Conservation (phyloP, 2,797 vertebrate species). For the Chaetophractus vellerosus region DNA sequence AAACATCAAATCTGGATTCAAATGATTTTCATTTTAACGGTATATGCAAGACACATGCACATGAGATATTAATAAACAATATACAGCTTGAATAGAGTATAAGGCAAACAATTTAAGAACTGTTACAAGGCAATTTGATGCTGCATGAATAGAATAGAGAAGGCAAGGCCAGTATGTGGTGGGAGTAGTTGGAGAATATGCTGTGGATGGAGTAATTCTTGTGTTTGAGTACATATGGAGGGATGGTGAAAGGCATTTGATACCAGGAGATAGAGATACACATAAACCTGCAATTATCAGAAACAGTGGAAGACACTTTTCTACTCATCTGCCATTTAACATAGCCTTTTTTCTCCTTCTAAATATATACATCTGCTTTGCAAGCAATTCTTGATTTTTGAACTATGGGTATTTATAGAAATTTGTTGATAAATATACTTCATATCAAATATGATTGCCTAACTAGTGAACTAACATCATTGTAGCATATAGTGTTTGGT, state of each 20-base stretch:
- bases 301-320: neutral
- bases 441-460: neutral
- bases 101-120: neutral
- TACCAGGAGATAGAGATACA: neutral
- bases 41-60: neutral
- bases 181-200: neutral
- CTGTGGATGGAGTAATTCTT: neutral
- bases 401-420: neutral
- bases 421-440: constrained; percentile 32
- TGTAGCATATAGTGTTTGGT: neutral
- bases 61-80: neutral
- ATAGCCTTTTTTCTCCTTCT: neutral
- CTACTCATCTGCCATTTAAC: neutral
- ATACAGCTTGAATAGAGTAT: neutral
- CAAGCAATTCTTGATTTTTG: constrained; percentile 15
- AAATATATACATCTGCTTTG: neutral
- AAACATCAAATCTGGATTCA: constrained; percentile 25
- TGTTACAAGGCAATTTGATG: neutral
- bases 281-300: neutral
- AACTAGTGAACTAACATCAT: neutral
- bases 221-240: neutral
- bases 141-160: neutral
- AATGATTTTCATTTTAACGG: constrained; percentile 43
- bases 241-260: neutral
- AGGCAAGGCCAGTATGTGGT: neutral